These are phyloP conservation scores for Drosophila acutilabella DNA, from an alignment of 2,888 invertebrate species.

Conservation along the genomic window DNA sequence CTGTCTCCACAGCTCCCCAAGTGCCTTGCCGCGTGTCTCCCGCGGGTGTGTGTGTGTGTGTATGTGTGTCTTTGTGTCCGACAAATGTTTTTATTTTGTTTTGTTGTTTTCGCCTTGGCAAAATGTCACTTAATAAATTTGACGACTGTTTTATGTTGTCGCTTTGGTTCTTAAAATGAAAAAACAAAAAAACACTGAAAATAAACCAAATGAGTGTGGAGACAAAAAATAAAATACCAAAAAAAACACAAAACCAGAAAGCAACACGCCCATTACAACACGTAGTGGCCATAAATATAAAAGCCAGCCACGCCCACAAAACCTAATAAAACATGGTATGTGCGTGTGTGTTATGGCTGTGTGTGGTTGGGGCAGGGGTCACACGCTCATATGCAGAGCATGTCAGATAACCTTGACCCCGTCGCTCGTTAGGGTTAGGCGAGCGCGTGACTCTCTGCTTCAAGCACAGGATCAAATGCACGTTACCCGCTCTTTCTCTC, in stretches of 20 bases:
- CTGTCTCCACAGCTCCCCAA: neutral
- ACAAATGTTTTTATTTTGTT: conserved; percentile 59
- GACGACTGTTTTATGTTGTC: conserved; percentile 79
- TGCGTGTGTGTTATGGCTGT: conserved; percentile 7
- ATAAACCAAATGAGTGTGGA: neutral
- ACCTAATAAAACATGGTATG: conserved; percentile 33
- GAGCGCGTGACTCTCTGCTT: conserved; percentile 5
- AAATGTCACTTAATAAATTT: conserved; percentile 79
- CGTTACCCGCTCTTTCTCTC: neutral
- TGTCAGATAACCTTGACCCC: conserved; percentile 54
- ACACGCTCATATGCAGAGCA: conserved; percentile 28
- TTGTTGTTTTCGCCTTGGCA: conserved; percentile 31
- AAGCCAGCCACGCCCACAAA: conserved; percentile 53
- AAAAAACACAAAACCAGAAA: conserved; percentile 33
- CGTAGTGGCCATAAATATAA: conserved; percentile 77
- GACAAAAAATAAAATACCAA: conserved; percentile 9
- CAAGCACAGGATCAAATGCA: conserved; percentile 29
- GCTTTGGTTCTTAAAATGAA: conserved; percentile 65
- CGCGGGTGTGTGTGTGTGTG: conserved; percentile 6
- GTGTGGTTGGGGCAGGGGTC: neutral
- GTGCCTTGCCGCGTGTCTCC: conserved; percentile 13
- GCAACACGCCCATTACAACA: conserved; percentile 77
- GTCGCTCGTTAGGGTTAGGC: conserved; percentile 34
- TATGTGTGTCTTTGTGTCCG: conserved; percentile 47
- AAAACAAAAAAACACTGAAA: conserved; percentile 12